Evolutionary conservation across 2,888 invertebrate genomes (phyloP).

Genomic region (Dermolepida albohirtum): DNA sequence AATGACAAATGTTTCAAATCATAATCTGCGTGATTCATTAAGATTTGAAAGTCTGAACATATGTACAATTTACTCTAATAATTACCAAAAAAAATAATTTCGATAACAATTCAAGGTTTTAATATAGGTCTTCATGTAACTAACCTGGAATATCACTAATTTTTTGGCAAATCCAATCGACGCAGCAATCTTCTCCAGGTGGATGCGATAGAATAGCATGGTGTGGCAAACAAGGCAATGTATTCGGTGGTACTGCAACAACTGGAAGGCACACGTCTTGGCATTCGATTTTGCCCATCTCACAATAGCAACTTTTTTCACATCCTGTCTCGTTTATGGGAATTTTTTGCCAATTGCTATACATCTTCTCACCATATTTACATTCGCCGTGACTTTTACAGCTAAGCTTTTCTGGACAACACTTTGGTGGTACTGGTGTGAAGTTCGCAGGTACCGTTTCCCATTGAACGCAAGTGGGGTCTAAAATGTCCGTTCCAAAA

Average conservation of each 20-base stretch:
- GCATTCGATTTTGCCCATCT: slow-evolving; percentile 88
- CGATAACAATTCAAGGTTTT: too few relatives aligned
- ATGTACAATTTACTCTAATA: too few relatives aligned
- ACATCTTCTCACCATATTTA: slow-evolving; percentile 74
- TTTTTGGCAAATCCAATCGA: slow-evolving; percentile 76
- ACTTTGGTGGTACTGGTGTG: slow-evolving; percentile 78
- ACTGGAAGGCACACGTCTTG: slow-evolving; percentile 84
- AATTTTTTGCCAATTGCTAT: slow-evolving; percentile 85
- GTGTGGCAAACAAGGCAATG: slow-evolving; percentile 77
- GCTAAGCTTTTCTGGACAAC: slow-evolving; percentile 82
- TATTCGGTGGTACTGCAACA: slow-evolving; percentile 79
- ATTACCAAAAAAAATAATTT: too few relatives aligned
- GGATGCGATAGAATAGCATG: slow-evolving; percentile 74
- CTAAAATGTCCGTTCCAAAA: slow-evolving; percentile 86
- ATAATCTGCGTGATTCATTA: too few relatives aligned
- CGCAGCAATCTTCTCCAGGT: slow-evolving; percentile 86
- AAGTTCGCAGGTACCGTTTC: slow-evolving; percentile 82
- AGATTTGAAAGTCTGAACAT: too few relatives aligned
- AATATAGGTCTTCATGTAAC: neutral
- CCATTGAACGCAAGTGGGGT: slow-evolving; percentile 88
- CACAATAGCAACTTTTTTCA: slow-evolving; percentile 87
- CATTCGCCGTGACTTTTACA: slow-evolving; percentile 89
- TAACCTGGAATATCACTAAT: slow-evolving; percentile 29
- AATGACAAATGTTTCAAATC: too few relatives aligned
- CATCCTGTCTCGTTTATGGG: slow-evolving; percentile 86